phyloP scores from a whole-genome alignment of 2,888 invertebrate species.

The Polymixis lichenea region DNA sequence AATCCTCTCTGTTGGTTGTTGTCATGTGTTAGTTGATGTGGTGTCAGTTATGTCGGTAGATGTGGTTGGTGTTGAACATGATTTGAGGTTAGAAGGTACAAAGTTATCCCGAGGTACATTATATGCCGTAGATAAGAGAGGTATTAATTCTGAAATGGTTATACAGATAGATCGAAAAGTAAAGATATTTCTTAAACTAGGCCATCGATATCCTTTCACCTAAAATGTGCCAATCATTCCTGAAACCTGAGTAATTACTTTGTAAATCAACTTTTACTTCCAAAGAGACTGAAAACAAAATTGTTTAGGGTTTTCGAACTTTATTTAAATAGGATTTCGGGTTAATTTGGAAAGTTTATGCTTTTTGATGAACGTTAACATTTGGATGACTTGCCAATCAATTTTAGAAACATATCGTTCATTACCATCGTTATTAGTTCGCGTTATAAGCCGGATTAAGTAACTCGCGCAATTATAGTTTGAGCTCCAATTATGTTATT shows the following conservation, averaged over 20 bases:
- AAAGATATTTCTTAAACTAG: conserved; percentile 28
- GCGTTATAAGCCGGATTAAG: conserved; percentile 34
- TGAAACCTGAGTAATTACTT: conserved; percentile 53
- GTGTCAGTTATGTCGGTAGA: conserved; percentile 49
- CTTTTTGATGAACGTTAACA: conserved; percentile 22
- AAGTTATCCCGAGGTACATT: neutral
- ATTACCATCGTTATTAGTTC: conserved; percentile 34
- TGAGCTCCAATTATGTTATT: conserved; percentile 31
- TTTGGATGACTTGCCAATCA: conserved; percentile 41
- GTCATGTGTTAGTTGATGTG: conserved; percentile 75
- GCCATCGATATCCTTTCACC: conserved; percentile 38
- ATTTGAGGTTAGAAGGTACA: conserved; percentile 35
- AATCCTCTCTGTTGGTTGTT: conserved; percentile 88
- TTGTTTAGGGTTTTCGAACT: conserved; percentile 48
- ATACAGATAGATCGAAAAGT: conserved; percentile 14
- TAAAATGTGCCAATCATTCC: conserved; percentile 53
- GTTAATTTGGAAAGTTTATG: conserved; percentile 48
- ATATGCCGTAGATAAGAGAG: neutral
- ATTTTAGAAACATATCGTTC: conserved; percentile 29
- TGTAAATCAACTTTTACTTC: conserved; percentile 31
- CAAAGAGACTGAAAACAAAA: conserved; percentile 46
- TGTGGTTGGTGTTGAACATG: conserved; percentile 37
- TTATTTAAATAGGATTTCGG: conserved; percentile 33
- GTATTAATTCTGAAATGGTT: conserved; percentile 18
- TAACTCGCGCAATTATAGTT: conserved; percentile 27